Percentiles rank a stretch among this genome's conserved stretches.
These are phyloP conservation scores for Gryllus bimaculatus DNA, from an alignment of 1,140 invertebrate genomes.

Conservation along the genomic window DNA sequence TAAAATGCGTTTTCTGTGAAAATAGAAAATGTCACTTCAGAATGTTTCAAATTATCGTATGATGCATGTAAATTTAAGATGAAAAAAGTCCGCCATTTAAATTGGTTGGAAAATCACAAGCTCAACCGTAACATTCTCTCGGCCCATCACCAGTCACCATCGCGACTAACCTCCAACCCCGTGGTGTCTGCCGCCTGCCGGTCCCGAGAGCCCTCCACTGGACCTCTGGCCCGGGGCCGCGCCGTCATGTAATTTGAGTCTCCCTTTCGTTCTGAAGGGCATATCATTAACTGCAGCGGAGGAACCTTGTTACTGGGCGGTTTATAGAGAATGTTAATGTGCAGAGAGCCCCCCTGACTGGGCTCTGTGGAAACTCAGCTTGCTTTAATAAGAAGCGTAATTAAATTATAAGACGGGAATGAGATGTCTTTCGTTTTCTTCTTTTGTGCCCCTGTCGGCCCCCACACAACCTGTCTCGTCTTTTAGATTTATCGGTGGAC, in stretches of 20 bases:
- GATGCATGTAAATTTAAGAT: too few species aligned
- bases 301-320: not conserved
- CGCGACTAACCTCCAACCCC: too few species aligned
- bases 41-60: too few species aligned
- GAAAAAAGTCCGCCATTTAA: too few species aligned
- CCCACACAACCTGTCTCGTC: not conserved
- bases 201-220: not conserved
- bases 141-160: too few species aligned
- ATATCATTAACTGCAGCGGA: not conserved
- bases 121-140: too few species aligned
- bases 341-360: not conserved
- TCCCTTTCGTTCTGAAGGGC: not conserved
- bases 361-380: not conserved
- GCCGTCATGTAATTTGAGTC: not conserved
- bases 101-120: too few species aligned
- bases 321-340: constrained; percentile 2
- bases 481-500: not conserved
- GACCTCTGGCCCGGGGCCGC: too few species aligned
- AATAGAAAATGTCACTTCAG: too few species aligned
- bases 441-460: not conserved
- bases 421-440: not conserved
- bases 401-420: not conserved
- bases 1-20: too few species aligned
- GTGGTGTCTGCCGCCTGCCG: not conserved
- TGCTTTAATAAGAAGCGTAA: not conserved